Percentiles rank a stretch among this genome's conserved stretches.
Conservation (phyloP, 2,113 vertebrate genomes). For the Girardinichthys multiradiatus region DNA sequence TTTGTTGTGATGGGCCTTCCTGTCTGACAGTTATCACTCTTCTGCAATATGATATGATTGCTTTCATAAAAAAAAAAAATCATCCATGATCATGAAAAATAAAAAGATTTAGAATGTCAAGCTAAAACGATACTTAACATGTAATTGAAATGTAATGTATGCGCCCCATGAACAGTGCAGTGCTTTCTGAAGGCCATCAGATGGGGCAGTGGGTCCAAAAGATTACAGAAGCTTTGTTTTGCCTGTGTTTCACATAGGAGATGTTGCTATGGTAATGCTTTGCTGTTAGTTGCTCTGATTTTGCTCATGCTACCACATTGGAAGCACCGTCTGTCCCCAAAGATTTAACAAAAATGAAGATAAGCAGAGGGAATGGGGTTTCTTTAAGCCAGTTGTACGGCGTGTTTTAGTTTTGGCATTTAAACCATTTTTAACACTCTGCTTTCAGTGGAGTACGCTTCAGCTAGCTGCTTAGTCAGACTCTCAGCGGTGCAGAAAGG, state of each 20-base stretch:
- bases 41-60: background rate
- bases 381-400: background rate
- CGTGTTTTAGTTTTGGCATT: conserved; percentile 1
- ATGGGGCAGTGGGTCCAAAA: conserved; percentile 65
- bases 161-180: conserved; percentile 31
- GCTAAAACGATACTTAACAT: background rate
- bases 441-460: conserved; percentile 26
- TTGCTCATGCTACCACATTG: conserved; percentile 16
- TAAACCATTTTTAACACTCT: conserved; percentile 10
- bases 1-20: no score
- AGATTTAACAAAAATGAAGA: background rate
- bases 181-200: conserved; percentile 58
- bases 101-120: background rate
- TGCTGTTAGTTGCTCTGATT: conserved; percentile 38
- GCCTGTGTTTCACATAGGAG: conserved; percentile 35
- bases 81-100: background rate
- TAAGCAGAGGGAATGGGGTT: background rate
- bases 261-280: conserved; percentile 71
- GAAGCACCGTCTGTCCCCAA: background rate
- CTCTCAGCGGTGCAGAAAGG: conserved; percentile 6
- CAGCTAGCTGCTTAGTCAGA: conserved; percentile 35
- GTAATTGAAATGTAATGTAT: background rate
- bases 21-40: background rate
- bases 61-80: background rate
- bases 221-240: conserved; percentile 30